Conservation (phyloP, 2,888 invertebrate genomes). For the Lepidochitona cinerea region DNA sequence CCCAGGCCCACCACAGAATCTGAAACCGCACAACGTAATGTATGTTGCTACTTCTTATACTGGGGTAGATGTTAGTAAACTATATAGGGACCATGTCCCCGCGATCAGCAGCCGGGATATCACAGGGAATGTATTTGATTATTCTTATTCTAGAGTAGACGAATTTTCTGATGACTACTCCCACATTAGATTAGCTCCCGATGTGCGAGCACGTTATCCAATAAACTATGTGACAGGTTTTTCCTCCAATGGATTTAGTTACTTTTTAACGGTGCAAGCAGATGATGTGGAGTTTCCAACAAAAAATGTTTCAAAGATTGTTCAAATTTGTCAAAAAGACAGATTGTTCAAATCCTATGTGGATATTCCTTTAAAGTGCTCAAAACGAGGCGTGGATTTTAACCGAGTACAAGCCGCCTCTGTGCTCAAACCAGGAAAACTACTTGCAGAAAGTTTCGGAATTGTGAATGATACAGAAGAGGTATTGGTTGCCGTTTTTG, state of each 20-base stretch:
- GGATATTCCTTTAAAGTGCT: constrained; percentile 95
- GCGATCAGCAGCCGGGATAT: constrained; percentile 83
- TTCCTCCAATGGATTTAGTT: constrained; percentile 55
- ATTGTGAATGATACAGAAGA: constrained; percentile 39
- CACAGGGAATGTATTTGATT: neutral
- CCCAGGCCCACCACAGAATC: constrained; percentile 80
- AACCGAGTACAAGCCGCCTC: constrained; percentile 95
- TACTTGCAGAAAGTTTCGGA: constrained; percentile 80
- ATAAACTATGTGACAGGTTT: constrained; percentile 62
- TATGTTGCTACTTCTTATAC: constrained; percentile 89
- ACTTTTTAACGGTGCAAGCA: constrained; percentile 87
- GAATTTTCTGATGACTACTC: constrained; percentile 44
- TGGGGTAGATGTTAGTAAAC: constrained; percentile 37
- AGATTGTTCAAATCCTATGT: constrained; percentile 97
- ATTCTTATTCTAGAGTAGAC: constrained; percentile 13
- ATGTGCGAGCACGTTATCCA: constrained; percentile 42
- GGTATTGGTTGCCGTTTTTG: constrained; percentile 78
- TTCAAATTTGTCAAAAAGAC: constrained; percentile 96
- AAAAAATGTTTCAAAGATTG: constrained; percentile 84
- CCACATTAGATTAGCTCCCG: constrained; percentile 44
- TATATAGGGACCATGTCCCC: constrained; percentile 80
- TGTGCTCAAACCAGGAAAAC: constrained; percentile 93
- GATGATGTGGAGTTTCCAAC: constrained; percentile 68
- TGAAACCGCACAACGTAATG: constrained; percentile 76
- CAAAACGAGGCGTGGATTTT: constrained; percentile 74